These are phyloP conservation scores for Hyposmocoma kahamanoa DNA, from an alignment of 1,140 invertebrate species.

Conservation along the genomic window DNA sequence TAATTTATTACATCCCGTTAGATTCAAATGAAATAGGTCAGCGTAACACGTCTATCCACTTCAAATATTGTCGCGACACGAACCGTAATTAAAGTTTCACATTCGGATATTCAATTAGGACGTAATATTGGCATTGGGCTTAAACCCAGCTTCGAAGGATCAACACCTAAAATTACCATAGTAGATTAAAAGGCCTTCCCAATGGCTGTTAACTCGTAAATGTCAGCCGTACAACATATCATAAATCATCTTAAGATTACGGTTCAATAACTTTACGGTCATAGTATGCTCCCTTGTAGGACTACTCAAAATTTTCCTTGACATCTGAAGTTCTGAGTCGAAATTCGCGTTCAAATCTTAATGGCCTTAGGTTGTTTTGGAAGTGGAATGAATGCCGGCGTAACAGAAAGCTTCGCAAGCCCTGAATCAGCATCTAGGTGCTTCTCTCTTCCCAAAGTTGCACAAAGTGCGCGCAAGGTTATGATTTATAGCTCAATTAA, in stretches of 20 bases:
- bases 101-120: slow-evolving; percentile 59
- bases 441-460: slow-evolving; percentile 39
- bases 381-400: slow-evolving; percentile 35
- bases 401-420: slow-evolving; percentile 42
- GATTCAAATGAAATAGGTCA: not conserved
- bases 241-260: slow-evolving; percentile 71
- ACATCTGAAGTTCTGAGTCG: slow-evolving; percentile 11
- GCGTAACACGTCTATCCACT: not conserved
- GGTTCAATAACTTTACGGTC: slow-evolving; percentile 43
- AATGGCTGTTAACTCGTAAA: slow-evolving; percentile 63
- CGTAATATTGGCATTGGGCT: slow-evolving; percentile 56
- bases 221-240: slow-evolving; percentile 63
- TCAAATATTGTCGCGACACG: slow-evolving; percentile 11
- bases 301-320: slow-evolving; percentile 20
- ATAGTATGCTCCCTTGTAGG: slow-evolving; percentile 23
- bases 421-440: slow-evolving; percentile 55
- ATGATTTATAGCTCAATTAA: slow-evolving; percentile 69
- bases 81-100: slow-evolving; percentile 54
- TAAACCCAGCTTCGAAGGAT: slow-evolving; percentile 41
- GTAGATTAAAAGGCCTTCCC: slow-evolving; percentile 69
- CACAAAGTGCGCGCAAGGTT: slow-evolving; percentile 36
- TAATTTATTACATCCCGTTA: not conserved
- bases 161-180: slow-evolving; percentile 66
- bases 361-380: slow-evolving; percentile 18
- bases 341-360: no score